Base-by-base conservation (phyloP, 2,113 vertebrate species). In the Hydrochoerus hydrochaeris region DNA sequence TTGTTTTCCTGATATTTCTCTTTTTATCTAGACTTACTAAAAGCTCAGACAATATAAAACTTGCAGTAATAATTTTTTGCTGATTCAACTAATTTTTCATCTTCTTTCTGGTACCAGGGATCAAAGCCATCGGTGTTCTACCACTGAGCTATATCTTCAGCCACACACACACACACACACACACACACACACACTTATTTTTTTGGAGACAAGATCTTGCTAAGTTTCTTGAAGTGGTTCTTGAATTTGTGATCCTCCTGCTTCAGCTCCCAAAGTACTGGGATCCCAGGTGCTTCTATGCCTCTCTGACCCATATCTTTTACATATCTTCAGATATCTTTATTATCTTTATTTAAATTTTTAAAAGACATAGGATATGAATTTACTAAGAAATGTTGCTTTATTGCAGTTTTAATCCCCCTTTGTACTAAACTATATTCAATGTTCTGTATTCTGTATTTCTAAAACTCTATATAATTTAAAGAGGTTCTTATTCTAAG, bases 341-440 rank as follows among this genome's bases (percentile, higher is more conserved):
- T 49, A 73, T 91, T 90, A 93, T 77, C 49, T 87, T 41, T 60
- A 84, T 30, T 90, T 91, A 54, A 91, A 32, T 16, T 63, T 86
- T 90, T 54, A 87, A 94, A 91, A 38, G 90, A n/a, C 14, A 44
- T 46, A 86, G 14, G 28, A 81, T 86, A 86, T 41, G 57, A 86
- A 17, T 60, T 77, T 75, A 94, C 77, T 95, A 77, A 91, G 88
- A 91, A 62, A 7, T 49, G 44, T n/a, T 49, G 32, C 30, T 58
- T 73, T 49, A 73, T 30, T 73, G 67, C 32, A 49, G 0, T n/a
- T 69, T n/a, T 93, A 88, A 44, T 85, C 6, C 13, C 52, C 20
- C 92, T 95, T 91, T 85, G 14, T 52, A 78, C 9, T n/a, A 96
- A 90, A 80, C 12, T 78, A 41, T 67, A 65, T 83, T 92, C 95